Evolutionary conservation across 2,888 invertebrate species (phyloP), one percentile per base, ranked within the genome.

Genomic region (Parnassius apollo): DNA sequence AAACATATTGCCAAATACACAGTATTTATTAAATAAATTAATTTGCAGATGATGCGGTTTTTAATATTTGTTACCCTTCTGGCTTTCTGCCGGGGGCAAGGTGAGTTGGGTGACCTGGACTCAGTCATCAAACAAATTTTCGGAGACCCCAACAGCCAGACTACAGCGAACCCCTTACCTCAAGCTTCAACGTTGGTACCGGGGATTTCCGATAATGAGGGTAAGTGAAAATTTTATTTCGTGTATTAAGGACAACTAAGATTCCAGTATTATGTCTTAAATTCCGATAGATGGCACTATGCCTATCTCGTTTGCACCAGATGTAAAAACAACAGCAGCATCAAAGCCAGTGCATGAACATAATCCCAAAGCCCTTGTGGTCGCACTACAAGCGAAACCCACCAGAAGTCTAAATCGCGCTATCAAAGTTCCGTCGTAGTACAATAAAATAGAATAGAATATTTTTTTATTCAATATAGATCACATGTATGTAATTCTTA

Each of bases 51-150:
- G 74, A 75, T 68, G 58, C 79, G 75, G 72, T 12, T 69, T 18
- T n/a, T 78, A 42, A 44, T 63, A 0, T 35, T 75, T 0, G 46
- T 80, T 22, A 59, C 73, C 35, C 66, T 83, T 10, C 64, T 79
- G 25, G 76, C 76, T 2, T 56, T 67, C 9, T 72, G 67, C 13
- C 65, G 66, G 42, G 72, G 74, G 3, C 81, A 83, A 48, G 61
- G 68, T 57, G n/a, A 18, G 2, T 67, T 62, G 44, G 87, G 86
- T 0, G 86, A 88, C 66, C 68, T 91, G 51, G 86, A 88, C 52
- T 73, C 82, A 0, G 72, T 90, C 22, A 81, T 90, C 42, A 71
- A 73, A 1, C 72, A 83, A 65, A 86, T 91, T 62, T 89, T 88
- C 68, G 83, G 82, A 0, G 75, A 74, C 0, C 78, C 81, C 0